A percentile compares a stretch with the other conserved stretches of the same genome.
These are phyloP conservation scores for Danionella dracula DNA, from an alignment of 2,797 vertebrate species.

Conservation along the genomic window DNA sequence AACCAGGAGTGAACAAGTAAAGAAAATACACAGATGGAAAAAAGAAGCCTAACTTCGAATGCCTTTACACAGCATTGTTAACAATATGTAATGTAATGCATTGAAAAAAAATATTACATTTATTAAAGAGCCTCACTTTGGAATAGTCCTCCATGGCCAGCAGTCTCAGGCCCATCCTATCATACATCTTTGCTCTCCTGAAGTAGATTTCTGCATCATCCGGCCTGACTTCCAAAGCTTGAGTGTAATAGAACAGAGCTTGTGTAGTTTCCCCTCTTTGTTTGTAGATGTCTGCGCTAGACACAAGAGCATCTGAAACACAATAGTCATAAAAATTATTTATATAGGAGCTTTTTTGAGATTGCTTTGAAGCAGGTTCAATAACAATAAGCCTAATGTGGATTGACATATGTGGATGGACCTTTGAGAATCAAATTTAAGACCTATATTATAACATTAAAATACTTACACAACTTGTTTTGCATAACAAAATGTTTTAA, in stretches of 20 bases:
- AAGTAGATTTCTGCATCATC: constrained; percentile 68
- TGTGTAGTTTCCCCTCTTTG: constrained; percentile 53
- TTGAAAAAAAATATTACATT: too few relatives aligned
- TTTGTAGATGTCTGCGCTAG: constrained; percentile 72
- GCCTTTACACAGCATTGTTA: too few relatives aligned
- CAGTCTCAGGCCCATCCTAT: constrained; percentile 50
- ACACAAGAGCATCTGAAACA: constrained; percentile 64
- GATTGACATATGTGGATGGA: too few relatives aligned
- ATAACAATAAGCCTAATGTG: too few relatives aligned
- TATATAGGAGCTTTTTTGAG: not conserved
- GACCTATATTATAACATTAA: too few relatives aligned
- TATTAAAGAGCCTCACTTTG: constrained; percentile 54
- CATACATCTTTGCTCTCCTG: constrained; percentile 65
- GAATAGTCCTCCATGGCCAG: constrained; percentile 72
- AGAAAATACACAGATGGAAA: too few relatives aligned
- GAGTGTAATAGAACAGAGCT: constrained; percentile 65
- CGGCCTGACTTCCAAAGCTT: constrained; percentile 66
- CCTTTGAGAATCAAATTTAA: too few relatives aligned
- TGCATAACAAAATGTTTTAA: too few relatives aligned
- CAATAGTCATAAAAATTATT: constrained; percentile 18
- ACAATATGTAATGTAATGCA: too few relatives aligned
- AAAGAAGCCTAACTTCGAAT: too few relatives aligned
- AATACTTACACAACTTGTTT: too few relatives aligned
- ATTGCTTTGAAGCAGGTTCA: not conserved
- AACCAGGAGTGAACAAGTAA: too few relatives aligned